Percentiles rank a stretch among this genome's conserved stretches.
Conservation (phyloP, 2,888 invertebrate genomes). For the Hesperia comma region DNA sequence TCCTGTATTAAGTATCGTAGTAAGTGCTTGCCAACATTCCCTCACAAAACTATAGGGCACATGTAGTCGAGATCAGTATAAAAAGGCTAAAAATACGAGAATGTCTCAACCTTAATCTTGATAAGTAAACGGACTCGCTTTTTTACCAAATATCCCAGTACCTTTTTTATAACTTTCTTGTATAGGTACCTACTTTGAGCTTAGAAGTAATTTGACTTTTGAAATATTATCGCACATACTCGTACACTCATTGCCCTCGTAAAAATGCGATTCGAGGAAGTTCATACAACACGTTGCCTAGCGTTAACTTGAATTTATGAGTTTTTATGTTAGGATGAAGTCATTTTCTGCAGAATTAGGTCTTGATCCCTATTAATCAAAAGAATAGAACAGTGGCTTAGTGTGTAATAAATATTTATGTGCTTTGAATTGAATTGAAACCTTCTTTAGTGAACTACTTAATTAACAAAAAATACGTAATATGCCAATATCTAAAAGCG, state of each 20-base stretch:
- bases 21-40: constrained; percentile 16
- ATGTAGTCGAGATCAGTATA: constrained; percentile 18
- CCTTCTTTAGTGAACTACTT: no score
- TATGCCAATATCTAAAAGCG: no score
- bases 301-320: no score
- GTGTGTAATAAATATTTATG: no score
- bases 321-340: no score
- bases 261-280: constrained; percentile 2
- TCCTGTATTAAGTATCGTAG: not conserved
- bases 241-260: constrained; percentile 49
- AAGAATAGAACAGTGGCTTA: no score
- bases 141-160: constrained; percentile 57
- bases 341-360: no score
- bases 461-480: no score
- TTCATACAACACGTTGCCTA: not conserved
- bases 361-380: no score
- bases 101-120: constrained; percentile 61
- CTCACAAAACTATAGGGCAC: constrained; percentile 21
- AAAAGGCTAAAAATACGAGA: constrained; percentile 29
- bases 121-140: constrained; percentile 50
- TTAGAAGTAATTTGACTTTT: constrained; percentile 53
- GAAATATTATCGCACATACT: constrained; percentile 49
- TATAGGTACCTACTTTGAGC: constrained; percentile 50
- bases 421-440: no score
- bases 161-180: constrained; percentile 60